These are phyloP conservation scores for Diarsia rubi DNA, from an alignment of 2,888 invertebrate genomes.

Conservation along the genomic window DNA sequence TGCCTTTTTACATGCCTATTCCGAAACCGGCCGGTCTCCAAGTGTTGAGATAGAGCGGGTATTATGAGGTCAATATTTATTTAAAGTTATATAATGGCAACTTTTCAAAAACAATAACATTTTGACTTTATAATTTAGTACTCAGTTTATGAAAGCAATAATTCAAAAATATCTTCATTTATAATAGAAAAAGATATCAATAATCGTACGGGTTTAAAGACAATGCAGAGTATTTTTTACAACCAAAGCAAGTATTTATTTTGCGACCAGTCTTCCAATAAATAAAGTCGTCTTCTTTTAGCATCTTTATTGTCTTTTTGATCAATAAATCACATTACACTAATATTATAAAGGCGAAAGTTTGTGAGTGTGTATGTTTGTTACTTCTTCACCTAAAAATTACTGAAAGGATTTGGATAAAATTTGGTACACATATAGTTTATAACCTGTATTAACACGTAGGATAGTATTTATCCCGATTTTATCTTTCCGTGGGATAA, in stretches of 20 bases:
- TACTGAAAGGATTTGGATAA: too few species aligned
- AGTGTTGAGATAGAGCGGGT: constrained; percentile 63
- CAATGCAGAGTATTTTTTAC: neutral
- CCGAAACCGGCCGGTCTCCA: constrained; percentile 69
- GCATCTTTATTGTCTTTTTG: neutral
- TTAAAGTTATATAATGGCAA: neutral
- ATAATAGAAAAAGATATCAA: neutral
- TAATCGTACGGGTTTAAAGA: neutral
- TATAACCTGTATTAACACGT: too few species aligned
- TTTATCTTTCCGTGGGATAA: too few species aligned
- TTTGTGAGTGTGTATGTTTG: too few species aligned
- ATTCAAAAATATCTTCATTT: neutral
- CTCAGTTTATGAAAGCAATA: neutral
- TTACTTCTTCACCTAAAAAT: too few species aligned
- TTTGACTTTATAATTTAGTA: too few species aligned
- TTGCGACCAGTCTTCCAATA: neutral
- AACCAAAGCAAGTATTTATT: neutral
- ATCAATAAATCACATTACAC: neutral
- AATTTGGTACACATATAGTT: too few species aligned
- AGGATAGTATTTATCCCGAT: too few species aligned
- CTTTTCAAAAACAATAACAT: neutral
- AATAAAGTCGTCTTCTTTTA: neutral
- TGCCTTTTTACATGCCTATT: constrained; percentile 87
- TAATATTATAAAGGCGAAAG: too few species aligned
- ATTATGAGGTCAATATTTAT: constrained; percentile 5